phyloP scores from a whole-genome alignment of 2,113 vertebrate genomes.

The Spilogale gracilis region DNA sequence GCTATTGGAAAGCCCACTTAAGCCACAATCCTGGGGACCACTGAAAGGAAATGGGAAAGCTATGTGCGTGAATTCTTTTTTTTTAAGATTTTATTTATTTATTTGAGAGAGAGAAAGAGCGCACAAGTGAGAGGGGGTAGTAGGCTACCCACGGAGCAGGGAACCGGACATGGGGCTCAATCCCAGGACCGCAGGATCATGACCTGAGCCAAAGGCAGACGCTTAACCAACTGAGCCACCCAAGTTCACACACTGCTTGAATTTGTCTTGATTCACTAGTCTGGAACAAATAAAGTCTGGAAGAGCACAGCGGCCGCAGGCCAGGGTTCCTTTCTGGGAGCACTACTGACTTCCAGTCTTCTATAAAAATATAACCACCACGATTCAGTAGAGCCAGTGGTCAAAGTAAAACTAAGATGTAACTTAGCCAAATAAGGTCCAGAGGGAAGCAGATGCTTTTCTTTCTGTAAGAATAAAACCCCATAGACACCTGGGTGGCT shows the following conservation, averaged over 20 bases:
- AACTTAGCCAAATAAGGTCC: not conserved
- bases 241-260: rapidly evolving
- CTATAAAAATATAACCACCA: not conserved
- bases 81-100: not conserved
- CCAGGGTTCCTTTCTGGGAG: not conserved
- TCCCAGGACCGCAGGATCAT: rapidly evolving
- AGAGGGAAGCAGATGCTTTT: not conserved
- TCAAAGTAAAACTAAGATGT: not conserved
- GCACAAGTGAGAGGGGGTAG: not conserved
- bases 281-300: not conserved
- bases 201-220: not conserved
- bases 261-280: not conserved
- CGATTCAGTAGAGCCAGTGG: not conserved
- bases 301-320: rapidly evolving
- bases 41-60: not conserved
- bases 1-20: not conserved
- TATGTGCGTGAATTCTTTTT: not conserved
- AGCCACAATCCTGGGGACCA: not conserved
- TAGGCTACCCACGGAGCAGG: not conserved
- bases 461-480: not conserved
- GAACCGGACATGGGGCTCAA: not conserved
- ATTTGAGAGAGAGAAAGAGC: too few species aligned
- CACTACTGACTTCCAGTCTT: not conserved
- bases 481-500: too few species aligned
- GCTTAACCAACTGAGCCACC: not conserved